A percentile compares a stretch with the other conserved stretches of the same genome.
phyloP scores from a whole-genome alignment of 1,140 invertebrate genomes.

The Eciton burchellii region DNA sequence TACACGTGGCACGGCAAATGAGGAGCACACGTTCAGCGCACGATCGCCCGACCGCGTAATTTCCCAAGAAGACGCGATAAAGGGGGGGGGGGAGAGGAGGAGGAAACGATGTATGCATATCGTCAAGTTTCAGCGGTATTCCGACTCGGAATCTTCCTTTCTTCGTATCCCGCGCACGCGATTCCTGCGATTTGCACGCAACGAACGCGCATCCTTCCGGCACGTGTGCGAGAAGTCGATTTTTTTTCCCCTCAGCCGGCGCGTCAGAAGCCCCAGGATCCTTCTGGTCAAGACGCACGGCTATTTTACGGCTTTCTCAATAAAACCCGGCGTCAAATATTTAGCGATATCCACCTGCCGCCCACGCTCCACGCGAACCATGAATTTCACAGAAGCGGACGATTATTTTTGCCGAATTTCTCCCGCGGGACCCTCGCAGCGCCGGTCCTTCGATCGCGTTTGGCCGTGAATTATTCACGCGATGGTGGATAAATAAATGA shows the following conservation, averaged over 20 bases:
- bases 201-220: too few species aligned
- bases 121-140: too few species aligned
- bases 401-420: constrained; percentile 63
- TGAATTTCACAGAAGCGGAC: constrained; percentile 63
- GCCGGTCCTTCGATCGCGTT: constrained; percentile 51
- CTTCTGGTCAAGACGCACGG: neutral
- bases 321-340: constrained; percentile 65
- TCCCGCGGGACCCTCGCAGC: constrained; percentile 30
- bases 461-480: constrained; percentile 18
- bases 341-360: constrained; percentile 51
- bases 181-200: too few species aligned
- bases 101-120: too few species aligned
- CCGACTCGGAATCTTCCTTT: too few species aligned
- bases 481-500: constrained; percentile 12
- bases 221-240: neutral
- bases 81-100: too few species aligned
- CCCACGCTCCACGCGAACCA: constrained; percentile 4
- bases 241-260: constrained; percentile 28
- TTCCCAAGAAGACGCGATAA: too few species aligned
- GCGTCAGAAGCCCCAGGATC: constrained; percentile 4
- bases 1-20: too few species aligned
- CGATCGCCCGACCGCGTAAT: too few species aligned
- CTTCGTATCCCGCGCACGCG: too few species aligned
- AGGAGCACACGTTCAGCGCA: too few species aligned
- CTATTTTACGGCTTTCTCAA: constrained; percentile 40